Base-by-base conservation (phyloP, 1,140 invertebrate species). In the Plectrocnemia conspersa region DNA sequence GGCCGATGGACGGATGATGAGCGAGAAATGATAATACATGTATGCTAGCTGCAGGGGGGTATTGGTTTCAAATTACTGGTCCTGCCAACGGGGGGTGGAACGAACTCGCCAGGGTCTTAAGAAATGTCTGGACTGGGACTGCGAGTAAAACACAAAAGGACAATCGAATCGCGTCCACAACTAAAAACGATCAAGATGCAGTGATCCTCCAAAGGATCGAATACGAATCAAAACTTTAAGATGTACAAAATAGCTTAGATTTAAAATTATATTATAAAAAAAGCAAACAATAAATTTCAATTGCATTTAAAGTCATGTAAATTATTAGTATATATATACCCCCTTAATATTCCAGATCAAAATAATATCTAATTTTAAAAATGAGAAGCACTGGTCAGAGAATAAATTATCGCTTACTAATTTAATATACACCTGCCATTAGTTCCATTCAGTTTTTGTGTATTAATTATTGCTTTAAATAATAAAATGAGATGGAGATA, bases 41-140 rank as follows among this genome's bases (percentile, higher is more conserved):
- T 35, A 40, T 16, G n/a, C 35, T 56, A 52, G 53, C 48, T 40
- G 48, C 21, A 48, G 58, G 53, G 58, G 58, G 58, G 54, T 60
- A 60, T 60, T 56, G 58, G 50, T 60, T 60, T 60, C 58, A 56
- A 60, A 56, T 56, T 54, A 56, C 54, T 32, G 47, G 46, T 36
- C 58, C 54, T 44, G 40, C 24, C 23, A 25, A 15, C 40, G 47
- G 54, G 49, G 47, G 47, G 47, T 21, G 35, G 35, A 38, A 38
- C 35, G 7, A 38, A 16, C 35, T 38, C 35, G 35, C 19, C 19
- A 47, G 24, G 25, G 19, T 19, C 33, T 22, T 35, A 16, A 36
- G 47, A 38, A 50, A 32, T 19, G 47, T 13, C 5, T 22, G 29
- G 4, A 45, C 25, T 15, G 27, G 13, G 22, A 36, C 18, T 24